Conservation (phyloP, 2,113 vertebrate species). For the Scolopax mira region DNA sequence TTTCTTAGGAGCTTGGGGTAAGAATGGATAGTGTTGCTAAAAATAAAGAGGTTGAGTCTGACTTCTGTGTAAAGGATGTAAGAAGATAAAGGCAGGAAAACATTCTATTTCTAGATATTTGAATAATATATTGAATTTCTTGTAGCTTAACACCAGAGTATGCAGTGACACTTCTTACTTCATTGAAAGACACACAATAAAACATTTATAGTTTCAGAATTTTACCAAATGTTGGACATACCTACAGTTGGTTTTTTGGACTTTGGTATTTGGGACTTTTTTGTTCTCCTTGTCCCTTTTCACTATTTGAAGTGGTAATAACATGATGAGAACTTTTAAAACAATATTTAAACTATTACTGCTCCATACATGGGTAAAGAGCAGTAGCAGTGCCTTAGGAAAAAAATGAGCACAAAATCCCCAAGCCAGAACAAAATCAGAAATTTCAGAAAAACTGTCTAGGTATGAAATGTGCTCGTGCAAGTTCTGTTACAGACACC, state of each 20-base stretch:
- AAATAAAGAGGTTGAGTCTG: background rate
- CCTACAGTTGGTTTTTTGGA: background rate
- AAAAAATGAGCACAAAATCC: background rate
- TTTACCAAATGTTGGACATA: background rate
- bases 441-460: background rate
- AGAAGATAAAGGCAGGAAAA: background rate
- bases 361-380: background rate
- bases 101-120: background rate
- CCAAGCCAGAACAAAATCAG: background rate
- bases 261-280: rapidly evolving
- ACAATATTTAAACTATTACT: background rate
- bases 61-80: background rate
- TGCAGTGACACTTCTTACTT: background rate
- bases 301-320: background rate
- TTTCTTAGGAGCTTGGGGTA: background rate
- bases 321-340: background rate
- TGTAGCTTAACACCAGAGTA: background rate
- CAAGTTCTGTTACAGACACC: too few relatives aligned
- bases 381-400: background rate
- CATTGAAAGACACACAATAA: too few relatives aligned
- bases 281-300: background rate
- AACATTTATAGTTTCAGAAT: background rate
- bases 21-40: background rate
- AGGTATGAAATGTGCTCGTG: background rate
- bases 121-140: background rate